Percentiles rank a stretch among this genome's conserved stretches.
These are phyloP conservation scores for Oenanthe melanoleuca DNA, from an alignment of 2,113 vertebrate genomes.

Conservation along the genomic window DNA sequence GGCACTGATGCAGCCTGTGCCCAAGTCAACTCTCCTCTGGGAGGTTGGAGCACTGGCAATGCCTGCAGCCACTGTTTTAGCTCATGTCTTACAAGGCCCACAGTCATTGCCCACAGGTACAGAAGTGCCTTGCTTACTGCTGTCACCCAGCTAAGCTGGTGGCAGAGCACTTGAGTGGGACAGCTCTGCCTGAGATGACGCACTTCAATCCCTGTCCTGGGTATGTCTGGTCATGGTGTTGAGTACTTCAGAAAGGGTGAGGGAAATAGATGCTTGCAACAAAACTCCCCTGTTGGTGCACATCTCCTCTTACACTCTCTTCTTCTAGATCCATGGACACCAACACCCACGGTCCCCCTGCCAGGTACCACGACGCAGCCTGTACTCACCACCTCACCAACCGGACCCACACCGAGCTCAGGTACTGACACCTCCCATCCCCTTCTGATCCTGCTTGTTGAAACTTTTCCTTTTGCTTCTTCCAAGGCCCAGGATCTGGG, in stretches of 20 bases:
- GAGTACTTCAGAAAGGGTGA: background rate
- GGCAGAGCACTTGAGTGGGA: background rate
- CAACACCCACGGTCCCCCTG: too few relatives aligned
- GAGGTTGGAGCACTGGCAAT: background rate
- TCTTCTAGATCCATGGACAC: too few relatives aligned
- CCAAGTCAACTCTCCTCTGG: background rate
- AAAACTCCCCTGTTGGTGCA: rapidly evolving
- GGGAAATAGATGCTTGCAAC: background rate
- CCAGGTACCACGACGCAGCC: too few relatives aligned
- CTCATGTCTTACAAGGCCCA: background rate
- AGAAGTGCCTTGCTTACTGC: background rate
- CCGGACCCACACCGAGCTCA: too few relatives aligned
- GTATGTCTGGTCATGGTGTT: background rate
- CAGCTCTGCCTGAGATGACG: background rate
- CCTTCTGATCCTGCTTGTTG: background rate
- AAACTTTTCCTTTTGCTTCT: background rate
- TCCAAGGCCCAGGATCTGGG: background rate
- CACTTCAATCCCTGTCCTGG: too few relatives aligned
- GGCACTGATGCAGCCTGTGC: background rate
- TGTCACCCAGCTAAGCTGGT: background rate
- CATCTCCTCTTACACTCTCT: background rate
- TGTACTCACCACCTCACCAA: too few relatives aligned
- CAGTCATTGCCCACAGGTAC: rapidly evolving
- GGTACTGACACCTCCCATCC: background rate
- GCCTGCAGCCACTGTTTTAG: background rate